These are phyloP conservation scores for Sander vitreus DNA, from an alignment of 2,113 vertebrate genomes.

Conservation along the genomic window DNA sequence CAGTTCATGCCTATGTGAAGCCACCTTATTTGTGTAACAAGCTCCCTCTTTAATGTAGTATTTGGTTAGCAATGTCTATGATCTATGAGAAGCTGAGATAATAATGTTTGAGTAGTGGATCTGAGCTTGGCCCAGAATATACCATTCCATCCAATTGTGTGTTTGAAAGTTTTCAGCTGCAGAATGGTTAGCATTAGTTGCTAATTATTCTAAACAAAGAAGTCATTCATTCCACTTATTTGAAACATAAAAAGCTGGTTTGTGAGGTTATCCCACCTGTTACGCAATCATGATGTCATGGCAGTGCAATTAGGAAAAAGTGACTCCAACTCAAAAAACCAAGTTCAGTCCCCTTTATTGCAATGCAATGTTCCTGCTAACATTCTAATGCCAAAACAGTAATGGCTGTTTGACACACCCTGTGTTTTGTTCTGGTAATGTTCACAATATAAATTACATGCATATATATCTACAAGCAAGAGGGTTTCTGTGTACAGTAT, in stretches of 20 bases:
- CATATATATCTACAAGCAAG: slow-evolving; percentile 16
- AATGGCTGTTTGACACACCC: slow-evolving; percentile 48
- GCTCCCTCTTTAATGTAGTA: slow-evolving; percentile 6
- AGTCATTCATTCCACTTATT: slow-evolving; percentile 52
- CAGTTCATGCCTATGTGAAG: slow-evolving; percentile 10
- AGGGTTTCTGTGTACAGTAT: slow-evolving; percentile 1
- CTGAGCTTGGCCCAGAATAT: neutral
- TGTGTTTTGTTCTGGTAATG: slow-evolving; percentile 10
- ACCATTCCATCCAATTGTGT: neutral
- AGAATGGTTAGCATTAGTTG: slow-evolving; percentile 40
- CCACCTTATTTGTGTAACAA: slow-evolving; percentile 25
- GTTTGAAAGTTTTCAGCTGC: slow-evolving; percentile 30
- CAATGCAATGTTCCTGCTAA: slow-evolving; percentile 31
- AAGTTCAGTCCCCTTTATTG: slow-evolving; percentile 8
- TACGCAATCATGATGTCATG: slow-evolving; percentile 72
- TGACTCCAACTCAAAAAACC: slow-evolving; percentile 40
- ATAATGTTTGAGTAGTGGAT: neutral
- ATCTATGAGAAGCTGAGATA: slow-evolving; percentile 10
- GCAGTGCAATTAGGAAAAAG: slow-evolving; percentile 66
- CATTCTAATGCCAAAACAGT: slow-evolving; percentile 14
- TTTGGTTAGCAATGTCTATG: neutral
- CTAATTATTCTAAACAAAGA: slow-evolving; percentile 58
- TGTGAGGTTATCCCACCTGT: slow-evolving; percentile 70
- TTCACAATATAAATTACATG: slow-evolving; percentile 45
- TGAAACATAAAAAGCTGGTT: slow-evolving; percentile 22